Conservation (phyloP, 2,888 invertebrate species). For the Pachliopta kotzebuea region DNA sequence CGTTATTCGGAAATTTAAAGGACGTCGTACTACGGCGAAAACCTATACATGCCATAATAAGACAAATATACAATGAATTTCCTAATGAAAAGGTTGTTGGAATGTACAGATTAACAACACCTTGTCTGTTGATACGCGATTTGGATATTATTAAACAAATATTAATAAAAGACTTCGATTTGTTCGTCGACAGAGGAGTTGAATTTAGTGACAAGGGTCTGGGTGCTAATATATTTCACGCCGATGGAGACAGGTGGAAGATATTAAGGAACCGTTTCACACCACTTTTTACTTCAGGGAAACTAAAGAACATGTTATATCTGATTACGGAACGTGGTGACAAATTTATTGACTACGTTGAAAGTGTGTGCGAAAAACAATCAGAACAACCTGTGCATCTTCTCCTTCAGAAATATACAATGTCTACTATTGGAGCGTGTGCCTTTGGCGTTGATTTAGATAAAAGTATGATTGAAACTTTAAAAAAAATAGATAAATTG, state of each 20-base stretch:
- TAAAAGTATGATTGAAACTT: constrained; percentile 27
- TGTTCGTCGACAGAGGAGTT: constrained; percentile 49
- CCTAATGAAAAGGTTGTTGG: constrained; percentile 56
- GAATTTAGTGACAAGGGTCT: constrained; percentile 48
- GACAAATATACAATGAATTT: constrained; percentile 45
- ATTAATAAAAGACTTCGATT: constrained; percentile 57
- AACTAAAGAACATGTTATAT: constrained; percentile 54
- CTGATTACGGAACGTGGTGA: constrained; percentile 37
- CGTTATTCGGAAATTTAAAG: constrained; percentile 49
- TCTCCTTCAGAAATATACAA: constrained; percentile 17
- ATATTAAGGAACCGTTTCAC: constrained; percentile 47
- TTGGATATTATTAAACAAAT: constrained; percentile 53
- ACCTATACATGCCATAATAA: constrained; percentile 35
- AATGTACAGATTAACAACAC: constrained; percentile 49
- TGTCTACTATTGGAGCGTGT: constrained; percentile 16
- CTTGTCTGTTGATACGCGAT: constrained; percentile 49
- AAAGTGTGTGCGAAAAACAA: neutral
- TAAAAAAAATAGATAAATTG: constrained; percentile 34
- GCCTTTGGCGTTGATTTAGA: constrained; percentile 17
- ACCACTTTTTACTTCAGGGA: constrained; percentile 55
- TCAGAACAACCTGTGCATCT: constrained; percentile 8
- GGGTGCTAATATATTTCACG: constrained; percentile 51
- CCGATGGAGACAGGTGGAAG: constrained; percentile 51
- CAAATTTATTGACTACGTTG: constrained; percentile 7
- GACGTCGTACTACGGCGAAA: constrained; percentile 40